Percentiles rank a stretch among this genome's conserved stretches.
Evolutionary conservation across 2,888 invertebrate species (phyloP).

Genomic region (Microplitis manilae): DNA sequence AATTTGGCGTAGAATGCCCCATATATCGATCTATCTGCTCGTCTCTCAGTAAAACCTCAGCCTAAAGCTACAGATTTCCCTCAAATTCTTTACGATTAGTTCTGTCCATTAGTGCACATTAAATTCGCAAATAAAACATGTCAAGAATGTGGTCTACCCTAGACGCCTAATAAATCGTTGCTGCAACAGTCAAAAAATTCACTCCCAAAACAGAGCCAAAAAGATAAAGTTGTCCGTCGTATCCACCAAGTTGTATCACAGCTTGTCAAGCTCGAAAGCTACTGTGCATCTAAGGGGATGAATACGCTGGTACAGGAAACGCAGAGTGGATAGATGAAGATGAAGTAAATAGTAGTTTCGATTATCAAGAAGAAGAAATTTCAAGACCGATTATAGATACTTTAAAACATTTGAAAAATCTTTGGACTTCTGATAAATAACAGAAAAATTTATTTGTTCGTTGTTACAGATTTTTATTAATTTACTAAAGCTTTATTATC

Average conservation of each 20-base stretch:
- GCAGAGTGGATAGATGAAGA: background rate
- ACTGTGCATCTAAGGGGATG: background rate
- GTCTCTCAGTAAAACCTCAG: background rate
- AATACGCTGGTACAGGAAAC: background rate
- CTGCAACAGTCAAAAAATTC: background rate
- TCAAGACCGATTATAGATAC: background rate
- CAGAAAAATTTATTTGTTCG: no score
- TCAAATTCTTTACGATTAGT: background rate
- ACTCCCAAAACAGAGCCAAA: background rate
- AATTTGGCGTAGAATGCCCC: no score
- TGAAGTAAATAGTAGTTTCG: background rate
- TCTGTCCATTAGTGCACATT: background rate
- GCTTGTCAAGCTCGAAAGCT: background rate
- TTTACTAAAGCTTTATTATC: no score
- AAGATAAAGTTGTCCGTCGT: background rate
- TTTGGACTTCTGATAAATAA: background rate
- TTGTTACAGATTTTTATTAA: no score
- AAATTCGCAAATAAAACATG: background rate
- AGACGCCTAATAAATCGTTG: background rate
- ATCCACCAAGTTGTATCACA: background rate
- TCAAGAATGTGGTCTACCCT: slow-evolving; percentile 1
- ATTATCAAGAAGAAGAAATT: background rate
- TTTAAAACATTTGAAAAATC: background rate
- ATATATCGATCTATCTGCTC: background rate
- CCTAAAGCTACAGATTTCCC: background rate